Conservation (phyloP, 2,113 vertebrate genomes). For the Mugil cephalus region DNA sequence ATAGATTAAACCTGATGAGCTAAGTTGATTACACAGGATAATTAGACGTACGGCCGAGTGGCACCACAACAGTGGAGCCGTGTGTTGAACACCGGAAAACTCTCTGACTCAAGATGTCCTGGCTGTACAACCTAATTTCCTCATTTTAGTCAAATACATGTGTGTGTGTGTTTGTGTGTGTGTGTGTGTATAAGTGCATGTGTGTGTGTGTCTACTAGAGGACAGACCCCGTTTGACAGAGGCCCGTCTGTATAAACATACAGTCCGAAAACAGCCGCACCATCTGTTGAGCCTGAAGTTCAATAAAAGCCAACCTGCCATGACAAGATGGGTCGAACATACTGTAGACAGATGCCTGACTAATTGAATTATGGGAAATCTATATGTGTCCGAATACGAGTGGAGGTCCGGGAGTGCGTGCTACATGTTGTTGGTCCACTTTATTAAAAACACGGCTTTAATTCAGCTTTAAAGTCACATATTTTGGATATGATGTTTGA, state of each 20-base stretch:
- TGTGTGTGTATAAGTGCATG: no score
- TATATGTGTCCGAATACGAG: neutral
- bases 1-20: constrained; percentile 60
- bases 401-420: neutral
- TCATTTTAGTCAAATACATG: constrained; percentile 29
- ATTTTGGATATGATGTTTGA: no score
- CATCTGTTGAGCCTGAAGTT: constrained; percentile 56
- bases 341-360: constrained; percentile 28
- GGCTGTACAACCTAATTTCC: constrained; percentile 36
- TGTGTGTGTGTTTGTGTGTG: neutral
- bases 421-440: neutral
- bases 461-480: neutral
- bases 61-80: constrained; percentile 43
- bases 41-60: constrained; percentile 34
- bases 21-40: constrained; percentile 66
- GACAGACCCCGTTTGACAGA: constrained; percentile 23
- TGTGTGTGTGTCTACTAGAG: constrained; percentile 4
- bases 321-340: constrained; percentile 11
- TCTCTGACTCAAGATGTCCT: constrained; percentile 37
- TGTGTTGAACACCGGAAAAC: constrained; percentile 49
- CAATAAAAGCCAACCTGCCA: constrained; percentile 35
- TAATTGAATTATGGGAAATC: constrained; percentile 21
- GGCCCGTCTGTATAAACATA: constrained; percentile 7
- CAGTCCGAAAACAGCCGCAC: constrained; percentile 56
- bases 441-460: neutral